Evolutionary conservation across 2,888 invertebrate genomes (phyloP), one percentile per base, ranked within the genome.

Genomic region (Drosophila mettleri): DNA sequence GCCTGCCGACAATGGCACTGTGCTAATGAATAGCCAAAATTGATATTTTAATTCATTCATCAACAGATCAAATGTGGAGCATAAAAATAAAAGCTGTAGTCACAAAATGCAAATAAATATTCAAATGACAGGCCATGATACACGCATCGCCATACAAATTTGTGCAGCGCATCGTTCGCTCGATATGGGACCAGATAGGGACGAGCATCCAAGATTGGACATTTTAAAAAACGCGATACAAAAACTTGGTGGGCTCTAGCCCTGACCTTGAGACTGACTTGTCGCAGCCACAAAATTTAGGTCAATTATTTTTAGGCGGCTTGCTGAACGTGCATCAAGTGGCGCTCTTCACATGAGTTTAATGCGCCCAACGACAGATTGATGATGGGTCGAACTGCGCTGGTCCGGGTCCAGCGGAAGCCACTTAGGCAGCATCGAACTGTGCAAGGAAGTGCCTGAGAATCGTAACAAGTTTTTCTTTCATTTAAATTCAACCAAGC

Each of bases 381-480:
- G 45, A 12, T 89, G 84, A 74, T 83, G 55, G 57, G 20, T 63
- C 41, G 36, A 6, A 14, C 31, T 36, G 51, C 10, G 6, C 10
- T 18, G 20, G 27, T 39, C 38, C 24, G 41, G 66, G 49, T 63
- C 34, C 64, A 75, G 64, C 75, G 75, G 80, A 75, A 79, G 80
- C 76, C 80, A 74, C 76, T 79, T 79, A 51, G 64, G 72, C 65
- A 24, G 48, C 75, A 69, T 36, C 52, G 52, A 45, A 46, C 66
- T 36, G 20, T 27, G 38, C 61, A 68, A 84, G 88, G 86, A 89
- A 89, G 83, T 80, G 73, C 72, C 83, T 67, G 68, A 69, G 77
- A 82, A 73, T 71, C 74, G 80, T 71, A 84, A 82, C 88, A 86
- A 77, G 86, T 89, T 85, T 87, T 85, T 71, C 86, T 86, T 84